These are phyloP conservation scores for Protobothrops mucrosquamatus DNA, from an alignment of 2,113 vertebrate species.

Conservation along the genomic window DNA sequence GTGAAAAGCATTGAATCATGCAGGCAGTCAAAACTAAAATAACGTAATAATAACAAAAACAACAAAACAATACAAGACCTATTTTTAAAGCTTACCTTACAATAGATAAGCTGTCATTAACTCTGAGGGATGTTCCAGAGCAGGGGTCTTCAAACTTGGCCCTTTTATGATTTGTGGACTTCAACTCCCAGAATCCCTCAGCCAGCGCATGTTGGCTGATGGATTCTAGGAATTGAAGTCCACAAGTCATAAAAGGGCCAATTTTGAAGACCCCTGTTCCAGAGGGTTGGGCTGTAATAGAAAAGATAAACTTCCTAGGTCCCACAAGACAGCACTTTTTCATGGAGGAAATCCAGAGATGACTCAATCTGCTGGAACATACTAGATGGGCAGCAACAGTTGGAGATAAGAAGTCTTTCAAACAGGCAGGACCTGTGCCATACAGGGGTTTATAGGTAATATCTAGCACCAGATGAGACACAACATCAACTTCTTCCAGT, in stretches of 20 bases:
- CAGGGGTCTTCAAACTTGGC: neutral
- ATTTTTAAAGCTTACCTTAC: neutral
- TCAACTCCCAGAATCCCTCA: too few species aligned
- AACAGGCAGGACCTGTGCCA: neutral
- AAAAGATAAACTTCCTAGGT: neutral
- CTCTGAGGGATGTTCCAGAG: neutral
- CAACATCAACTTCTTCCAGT: neutral
- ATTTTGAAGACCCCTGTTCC: neutral
- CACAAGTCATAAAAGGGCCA: too few species aligned
- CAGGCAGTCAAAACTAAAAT: neutral
- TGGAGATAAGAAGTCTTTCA: neutral
- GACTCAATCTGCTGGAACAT: neutral
- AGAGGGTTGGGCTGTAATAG: neutral
- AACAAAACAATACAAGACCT: neutral
- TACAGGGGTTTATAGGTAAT: neutral
- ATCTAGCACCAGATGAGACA: neutral
- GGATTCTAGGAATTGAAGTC: too few species aligned
- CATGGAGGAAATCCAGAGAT: neutral
- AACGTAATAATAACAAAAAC: neutral
- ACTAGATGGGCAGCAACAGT: neutral
- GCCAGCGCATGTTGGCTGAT: too few species aligned
- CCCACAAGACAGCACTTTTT: neutral
- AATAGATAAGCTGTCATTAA: neutral
- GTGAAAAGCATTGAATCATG: neutral
- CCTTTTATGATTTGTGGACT: too few species aligned